A percentile compares a stretch with the other conserved stretches of the same genome.
These are phyloP conservation scores for Papilio protenor DNA, from an alignment of 2,888 invertebrate species.

Conservation along the genomic window DNA sequence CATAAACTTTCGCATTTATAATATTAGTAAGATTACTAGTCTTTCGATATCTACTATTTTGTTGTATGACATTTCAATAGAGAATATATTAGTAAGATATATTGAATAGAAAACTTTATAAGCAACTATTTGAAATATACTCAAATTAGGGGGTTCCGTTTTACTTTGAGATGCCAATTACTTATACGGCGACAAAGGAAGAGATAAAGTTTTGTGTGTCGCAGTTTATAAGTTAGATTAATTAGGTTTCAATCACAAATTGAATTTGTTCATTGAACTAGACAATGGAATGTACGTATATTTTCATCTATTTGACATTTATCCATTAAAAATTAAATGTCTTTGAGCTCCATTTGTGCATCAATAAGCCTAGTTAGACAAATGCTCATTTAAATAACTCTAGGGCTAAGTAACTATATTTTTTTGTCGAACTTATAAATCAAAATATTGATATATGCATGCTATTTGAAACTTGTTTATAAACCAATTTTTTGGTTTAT, in stretches of 20 bases:
- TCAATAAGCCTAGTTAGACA: too few relatives aligned
- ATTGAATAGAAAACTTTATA: constrained; percentile 39
- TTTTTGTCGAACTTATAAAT: too few relatives aligned
- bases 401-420: neutral
- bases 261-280: constrained; percentile 21
- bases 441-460: too few relatives aligned
- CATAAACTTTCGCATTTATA: too few relatives aligned
- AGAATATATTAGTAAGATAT: neutral
- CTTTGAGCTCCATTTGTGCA: too few relatives aligned
- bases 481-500: too few relatives aligned
- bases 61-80: neutral
- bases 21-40: neutral
- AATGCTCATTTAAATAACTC: neutral
- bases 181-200: constrained; percentile 46
- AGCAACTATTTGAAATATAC: constrained; percentile 41
- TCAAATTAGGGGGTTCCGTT: constrained; percentile 43
- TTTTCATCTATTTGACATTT: too few relatives aligned
- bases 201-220: constrained; percentile 42
- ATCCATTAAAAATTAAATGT: too few relatives aligned
- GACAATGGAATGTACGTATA: constrained; percentile 13
- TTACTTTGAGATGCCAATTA: constrained; percentile 48
- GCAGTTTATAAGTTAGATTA: constrained; percentile 33
- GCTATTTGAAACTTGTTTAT: too few relatives aligned
- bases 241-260: constrained; percentile 38
- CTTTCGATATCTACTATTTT: neutral